phyloP scores from a whole-genome alignment of 2,113 vertebrate species.

The Aspidoscelis tigris region DNA sequence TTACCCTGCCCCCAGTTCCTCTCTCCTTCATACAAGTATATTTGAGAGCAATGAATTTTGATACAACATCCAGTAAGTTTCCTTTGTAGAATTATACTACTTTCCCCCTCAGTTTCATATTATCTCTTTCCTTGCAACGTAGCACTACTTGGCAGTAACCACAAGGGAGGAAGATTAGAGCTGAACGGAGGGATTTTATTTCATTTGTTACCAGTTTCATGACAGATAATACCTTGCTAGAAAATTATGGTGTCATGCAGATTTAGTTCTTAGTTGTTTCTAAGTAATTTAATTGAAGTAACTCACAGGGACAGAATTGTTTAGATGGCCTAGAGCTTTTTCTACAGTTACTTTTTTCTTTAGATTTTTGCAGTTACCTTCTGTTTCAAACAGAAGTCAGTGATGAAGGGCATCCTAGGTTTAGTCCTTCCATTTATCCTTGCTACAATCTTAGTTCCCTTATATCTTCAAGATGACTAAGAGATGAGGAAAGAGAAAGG shows the following conservation, averaged over 20 bases:
- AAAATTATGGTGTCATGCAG: constrained; percentile 71
- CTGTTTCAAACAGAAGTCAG: constrained; percentile 26
- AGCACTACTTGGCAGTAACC: constrained; percentile 64
- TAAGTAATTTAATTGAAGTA: constrained; percentile 64
- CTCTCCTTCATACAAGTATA: constrained; percentile 61
- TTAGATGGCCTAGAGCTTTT: constrained; percentile 13
- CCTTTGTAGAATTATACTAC: constrained; percentile 68
- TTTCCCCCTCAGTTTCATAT: constrained; percentile 76
- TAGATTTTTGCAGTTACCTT: constrained; percentile 39
- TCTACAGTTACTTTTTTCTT: neutral
- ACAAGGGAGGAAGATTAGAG: constrained; percentile 70
- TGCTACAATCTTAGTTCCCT: constrained; percentile 2
- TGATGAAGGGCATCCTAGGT: constrained; percentile 9
- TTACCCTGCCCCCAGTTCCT: neutral
- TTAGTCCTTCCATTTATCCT: constrained; percentile 9
- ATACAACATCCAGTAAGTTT: constrained; percentile 67
- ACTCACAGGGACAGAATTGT: constrained; percentile 38
- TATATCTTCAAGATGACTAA: neutral
- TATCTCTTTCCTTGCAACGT: constrained; percentile 72
- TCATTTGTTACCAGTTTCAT: constrained; percentile 77
- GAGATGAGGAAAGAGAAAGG: neutral
- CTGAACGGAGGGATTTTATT: constrained; percentile 73
- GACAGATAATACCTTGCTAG: constrained; percentile 74
- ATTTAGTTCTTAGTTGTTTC: constrained; percentile 61
- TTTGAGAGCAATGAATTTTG: constrained; percentile 70